Percentiles rank a stretch among this genome's conserved stretches.
phyloP scores from a whole-genome alignment of 2,113 vertebrate genomes.

The Coracopsis vasa region DNA sequence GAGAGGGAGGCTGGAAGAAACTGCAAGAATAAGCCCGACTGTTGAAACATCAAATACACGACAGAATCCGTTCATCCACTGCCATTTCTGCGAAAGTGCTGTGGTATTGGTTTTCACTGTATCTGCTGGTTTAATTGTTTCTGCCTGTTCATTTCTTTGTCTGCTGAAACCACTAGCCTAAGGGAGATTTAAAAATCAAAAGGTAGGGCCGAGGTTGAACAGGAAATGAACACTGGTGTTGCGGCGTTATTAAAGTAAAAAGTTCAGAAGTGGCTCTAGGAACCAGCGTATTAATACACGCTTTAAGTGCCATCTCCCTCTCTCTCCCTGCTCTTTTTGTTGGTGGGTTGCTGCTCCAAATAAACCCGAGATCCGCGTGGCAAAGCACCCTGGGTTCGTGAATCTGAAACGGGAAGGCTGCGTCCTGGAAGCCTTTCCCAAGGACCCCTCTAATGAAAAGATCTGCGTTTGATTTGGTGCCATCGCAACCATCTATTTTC shows the following conservation, averaged over 20 bases:
- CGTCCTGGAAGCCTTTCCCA: background rate
- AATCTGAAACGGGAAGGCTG: accelerated
- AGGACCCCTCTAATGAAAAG: background rate
- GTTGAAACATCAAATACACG: conserved; percentile 60
- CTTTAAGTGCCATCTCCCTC: background rate
- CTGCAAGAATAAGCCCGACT: background rate
- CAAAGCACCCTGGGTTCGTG: background rate
- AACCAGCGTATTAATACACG: background rate
- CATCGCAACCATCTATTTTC: background rate
- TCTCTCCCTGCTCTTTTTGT: background rate
- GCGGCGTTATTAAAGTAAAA: conserved; percentile 59
- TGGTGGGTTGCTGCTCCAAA: background rate
- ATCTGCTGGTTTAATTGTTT: conserved; percentile 81
- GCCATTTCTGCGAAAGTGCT: conserved; percentile 43
- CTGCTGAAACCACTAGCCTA: conserved; percentile 73
- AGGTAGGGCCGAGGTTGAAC: conserved; percentile 69
- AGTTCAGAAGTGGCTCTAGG: conserved; percentile 52
- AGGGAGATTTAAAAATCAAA: conserved; percentile 75
- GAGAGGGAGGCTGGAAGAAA: conserved; percentile 51
- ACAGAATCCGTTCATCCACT: background rate
- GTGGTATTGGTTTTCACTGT: conserved; percentile 75
- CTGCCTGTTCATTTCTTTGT: conserved; percentile 78
- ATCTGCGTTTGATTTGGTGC: background rate
- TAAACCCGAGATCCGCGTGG: background rate
- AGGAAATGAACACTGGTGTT: conserved; percentile 77